phyloP scores from a whole-genome alignment of 2,888 invertebrate genomes.

The Meliscaeva auricollis region DNA sequence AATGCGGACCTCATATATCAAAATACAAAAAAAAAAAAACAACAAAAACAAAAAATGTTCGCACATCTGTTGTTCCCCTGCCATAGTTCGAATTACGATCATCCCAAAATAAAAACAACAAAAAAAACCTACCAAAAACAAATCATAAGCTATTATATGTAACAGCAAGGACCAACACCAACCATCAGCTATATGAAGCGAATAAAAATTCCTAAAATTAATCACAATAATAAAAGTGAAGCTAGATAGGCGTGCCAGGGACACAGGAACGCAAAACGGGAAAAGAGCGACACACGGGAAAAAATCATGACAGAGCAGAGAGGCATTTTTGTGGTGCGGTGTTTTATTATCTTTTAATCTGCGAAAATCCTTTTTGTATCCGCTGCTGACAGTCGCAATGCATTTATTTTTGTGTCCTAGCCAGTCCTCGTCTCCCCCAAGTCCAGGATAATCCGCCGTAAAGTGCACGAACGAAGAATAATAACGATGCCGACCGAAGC shows the following conservation, averaged over 20 bases:
- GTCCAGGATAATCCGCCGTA: constrained; percentile 47
- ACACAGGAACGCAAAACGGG: not conserved
- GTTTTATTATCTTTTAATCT: constrained; percentile 80
- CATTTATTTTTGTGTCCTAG: constrained; percentile 56
- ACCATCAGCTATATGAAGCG: not conserved
- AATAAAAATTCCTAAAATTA: constrained; percentile 64
- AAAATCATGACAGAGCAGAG: constrained; percentile 30
- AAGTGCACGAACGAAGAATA: constrained; percentile 52
- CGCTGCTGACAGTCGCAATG: constrained; percentile 78
- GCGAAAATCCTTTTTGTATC: constrained; percentile 80
- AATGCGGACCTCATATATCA: constrained; percentile 62
- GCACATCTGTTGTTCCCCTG: constrained; percentile 39
- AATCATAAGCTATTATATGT: constrained; percentile 23
- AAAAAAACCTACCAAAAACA: constrained; percentile 40
- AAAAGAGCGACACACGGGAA: constrained; percentile 23
- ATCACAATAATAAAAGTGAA: constrained; percentile 62
- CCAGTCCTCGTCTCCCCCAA: not conserved
- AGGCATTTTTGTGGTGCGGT: constrained; percentile 56
- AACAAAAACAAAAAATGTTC: constrained; percentile 42
- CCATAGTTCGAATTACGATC: constrained; percentile 15
- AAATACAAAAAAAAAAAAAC: constrained; percentile 57
- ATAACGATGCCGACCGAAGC: constrained; percentile 5
- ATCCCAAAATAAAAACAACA: constrained; percentile 19
- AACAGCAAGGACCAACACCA: constrained; percentile 35
- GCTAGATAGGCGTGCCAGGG: constrained; percentile 11